These are phyloP conservation scores for Lepidurus couesii DNA, from an alignment of 1,140 invertebrate species.

Conservation along the genomic window DNA sequence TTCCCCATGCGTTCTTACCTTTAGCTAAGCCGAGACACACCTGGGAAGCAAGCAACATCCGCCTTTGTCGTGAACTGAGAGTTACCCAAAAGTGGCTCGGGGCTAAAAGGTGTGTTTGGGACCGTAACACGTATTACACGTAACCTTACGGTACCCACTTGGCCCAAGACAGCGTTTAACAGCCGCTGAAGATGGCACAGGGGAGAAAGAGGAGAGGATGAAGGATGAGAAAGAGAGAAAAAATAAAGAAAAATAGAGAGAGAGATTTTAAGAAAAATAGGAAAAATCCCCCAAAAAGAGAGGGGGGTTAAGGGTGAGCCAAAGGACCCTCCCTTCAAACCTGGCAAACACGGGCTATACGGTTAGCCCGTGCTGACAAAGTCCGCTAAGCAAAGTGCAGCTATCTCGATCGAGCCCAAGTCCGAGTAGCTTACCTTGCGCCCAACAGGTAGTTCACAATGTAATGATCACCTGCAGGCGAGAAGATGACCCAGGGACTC, in stretches of 20 bases:
- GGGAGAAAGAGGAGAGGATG: background rate
- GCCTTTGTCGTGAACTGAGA: background rate
- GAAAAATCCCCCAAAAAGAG: background rate
- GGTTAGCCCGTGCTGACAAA: slow-evolving; percentile 3
- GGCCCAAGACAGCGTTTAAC: background rate
- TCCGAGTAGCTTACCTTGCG: background rate
- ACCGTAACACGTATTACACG: slow-evolving; percentile 14
- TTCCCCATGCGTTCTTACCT: background rate
- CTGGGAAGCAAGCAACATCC: slow-evolving; percentile 9
- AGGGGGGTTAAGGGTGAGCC: background rate
- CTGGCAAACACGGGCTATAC: background rate
- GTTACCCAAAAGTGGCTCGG: background rate
- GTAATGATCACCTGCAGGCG: slow-evolving; percentile 18
- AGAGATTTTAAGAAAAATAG: background rate
- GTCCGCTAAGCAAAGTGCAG: background rate
- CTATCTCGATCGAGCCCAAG: background rate
- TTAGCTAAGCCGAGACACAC: slow-evolving; percentile 1
- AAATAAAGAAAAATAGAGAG: background rate
- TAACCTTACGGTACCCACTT: slow-evolving; percentile 5
- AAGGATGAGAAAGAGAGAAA: background rate
- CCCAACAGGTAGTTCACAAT: slow-evolving; percentile 15
- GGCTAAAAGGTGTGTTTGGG: slow-evolving; percentile 11
- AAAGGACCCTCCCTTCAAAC: background rate
- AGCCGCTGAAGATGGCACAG: background rate
- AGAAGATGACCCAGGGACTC: slow-evolving; percentile 8